These are phyloP conservation scores for Pteruthius melanotis DNA, from an alignment of 2,113 vertebrate genomes.

Conservation along the genomic window DNA sequence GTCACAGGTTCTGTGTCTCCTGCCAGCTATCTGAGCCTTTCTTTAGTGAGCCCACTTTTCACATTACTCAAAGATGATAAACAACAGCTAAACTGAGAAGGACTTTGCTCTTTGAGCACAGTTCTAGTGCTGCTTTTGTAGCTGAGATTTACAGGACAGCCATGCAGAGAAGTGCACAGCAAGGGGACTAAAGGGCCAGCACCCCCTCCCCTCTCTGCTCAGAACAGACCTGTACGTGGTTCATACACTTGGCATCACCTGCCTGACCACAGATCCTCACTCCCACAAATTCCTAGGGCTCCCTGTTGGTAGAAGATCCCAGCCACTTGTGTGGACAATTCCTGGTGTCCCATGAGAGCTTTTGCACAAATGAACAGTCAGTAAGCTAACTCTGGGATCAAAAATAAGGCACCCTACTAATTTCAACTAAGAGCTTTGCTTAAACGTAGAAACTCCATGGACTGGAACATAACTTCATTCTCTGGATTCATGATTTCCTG, in stretches of 20 bases:
- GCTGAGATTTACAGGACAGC: not conserved
- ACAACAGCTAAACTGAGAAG: constrained; percentile 20
- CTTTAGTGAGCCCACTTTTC: not conserved
- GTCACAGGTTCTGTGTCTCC: constrained; percentile 43
- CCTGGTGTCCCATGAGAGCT: not conserved
- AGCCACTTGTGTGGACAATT: not conserved
- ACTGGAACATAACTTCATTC: not conserved
- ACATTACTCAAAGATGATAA: constrained; percentile 16
- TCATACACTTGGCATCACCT: not conserved
- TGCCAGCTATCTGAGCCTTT: constrained; percentile 22
- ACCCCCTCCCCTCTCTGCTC: not conserved
- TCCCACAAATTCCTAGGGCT: not conserved
- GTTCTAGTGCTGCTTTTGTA: not conserved
- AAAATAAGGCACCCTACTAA: not conserved
- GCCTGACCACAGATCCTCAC: not conserved
- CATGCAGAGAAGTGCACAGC: not conserved
- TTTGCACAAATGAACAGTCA: not conserved
- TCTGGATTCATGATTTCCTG: not conserved
- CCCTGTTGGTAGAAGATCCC: not conserved
- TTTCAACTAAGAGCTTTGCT: not conserved
- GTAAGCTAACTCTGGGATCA: not conserved
- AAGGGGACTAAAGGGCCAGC: not conserved
- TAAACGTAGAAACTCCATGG: not conserved
- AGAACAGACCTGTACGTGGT: not conserved
- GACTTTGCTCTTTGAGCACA: not conserved